A percentile compares a stretch with the other conserved stretches of the same genome.
phyloP scores from a whole-genome alignment of 2,888 invertebrate species.

The Caenorhabditis sinica region DNA sequence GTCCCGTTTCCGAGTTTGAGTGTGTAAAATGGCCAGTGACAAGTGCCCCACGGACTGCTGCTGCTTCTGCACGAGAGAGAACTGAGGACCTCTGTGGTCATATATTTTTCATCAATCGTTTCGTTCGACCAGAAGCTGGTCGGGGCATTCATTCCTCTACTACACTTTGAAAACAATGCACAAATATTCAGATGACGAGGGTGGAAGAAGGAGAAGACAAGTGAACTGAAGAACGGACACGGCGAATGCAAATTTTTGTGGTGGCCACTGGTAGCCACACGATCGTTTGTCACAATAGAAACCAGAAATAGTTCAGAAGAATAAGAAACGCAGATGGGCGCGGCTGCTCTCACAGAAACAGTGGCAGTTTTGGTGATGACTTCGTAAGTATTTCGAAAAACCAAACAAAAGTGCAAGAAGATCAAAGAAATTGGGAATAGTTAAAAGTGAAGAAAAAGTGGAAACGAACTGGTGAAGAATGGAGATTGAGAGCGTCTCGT shows the following conservation, averaged over 20 bases:
- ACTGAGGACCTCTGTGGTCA: constrained; percentile 53
- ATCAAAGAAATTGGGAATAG: neutral
- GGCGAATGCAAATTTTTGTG: constrained; percentile 53
- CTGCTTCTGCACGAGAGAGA: constrained; percentile 13
- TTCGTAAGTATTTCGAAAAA: constrained; percentile 51
- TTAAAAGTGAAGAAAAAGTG: neutral
- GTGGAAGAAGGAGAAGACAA: constrained; percentile 35
- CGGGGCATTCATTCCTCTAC: no score
- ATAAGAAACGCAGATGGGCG: constrained; percentile 36
- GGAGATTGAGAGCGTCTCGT: constrained; percentile 17
- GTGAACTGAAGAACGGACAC: constrained; percentile 26
- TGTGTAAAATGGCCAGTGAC: constrained; percentile 61
- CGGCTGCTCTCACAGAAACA: constrained; percentile 32
- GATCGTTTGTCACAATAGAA: constrained; percentile 44
- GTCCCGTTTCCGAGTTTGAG: constrained; percentile 61
- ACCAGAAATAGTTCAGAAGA: constrained; percentile 10
- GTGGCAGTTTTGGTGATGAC: constrained; percentile 19
- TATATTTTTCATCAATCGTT: constrained; percentile 63
- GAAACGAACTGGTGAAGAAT: neutral
- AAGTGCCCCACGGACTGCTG: constrained; percentile 47
- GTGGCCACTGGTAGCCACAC: constrained; percentile 3
- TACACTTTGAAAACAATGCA: constrained; percentile 38
- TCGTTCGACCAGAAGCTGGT: constrained; percentile 12
- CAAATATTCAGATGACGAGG: constrained; percentile 33
- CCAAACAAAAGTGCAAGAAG: constrained; percentile 18